Evolutionary conservation across 2,888 invertebrate genomes (phyloP).

Genomic region (Ormyrus thymus): DNA sequence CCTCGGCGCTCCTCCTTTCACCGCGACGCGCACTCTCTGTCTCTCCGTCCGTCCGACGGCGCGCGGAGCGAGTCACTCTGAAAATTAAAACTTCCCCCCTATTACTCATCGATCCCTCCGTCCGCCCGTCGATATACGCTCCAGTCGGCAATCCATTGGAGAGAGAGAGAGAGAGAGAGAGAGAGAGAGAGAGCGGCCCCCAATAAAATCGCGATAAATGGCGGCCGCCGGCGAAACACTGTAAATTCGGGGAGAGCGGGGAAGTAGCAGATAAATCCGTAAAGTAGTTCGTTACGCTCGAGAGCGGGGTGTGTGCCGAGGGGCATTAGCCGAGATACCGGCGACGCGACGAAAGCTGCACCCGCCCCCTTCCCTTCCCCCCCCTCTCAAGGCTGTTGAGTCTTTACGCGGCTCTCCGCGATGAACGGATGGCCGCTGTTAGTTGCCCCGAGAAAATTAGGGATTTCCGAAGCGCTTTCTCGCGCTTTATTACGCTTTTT

Average conservation of each 20-base stretch:
- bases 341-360: conserved; percentile 3
- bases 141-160: conserved; percentile 14
- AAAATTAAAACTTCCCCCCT: conserved; percentile 55
- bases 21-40: conserved; percentile 2
- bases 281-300: conserved; percentile 44
- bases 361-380: neutral
- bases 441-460: neutral
- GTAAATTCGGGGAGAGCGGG: conserved; percentile 11
- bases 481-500: no score
- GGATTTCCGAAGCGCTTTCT: no score
- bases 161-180: no score
- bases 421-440: neutral
- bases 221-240: conserved; percentile 23
- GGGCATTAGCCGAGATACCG: neutral
- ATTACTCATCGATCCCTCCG: conserved; percentile 46
- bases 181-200: neutral
- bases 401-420: neutral
- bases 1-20: neutral
- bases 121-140: conserved; percentile 3
- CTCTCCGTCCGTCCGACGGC: conserved; percentile 30
- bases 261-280: conserved; percentile 43
- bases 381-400: no score
- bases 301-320: no score
- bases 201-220: conserved; percentile 52
- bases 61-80: conserved; percentile 44